Evolutionary conservation across 2,888 invertebrate genomes (phyloP), one percentile per base, ranked within the genome.

Genomic region (Toxonevra muliebris): DNA sequence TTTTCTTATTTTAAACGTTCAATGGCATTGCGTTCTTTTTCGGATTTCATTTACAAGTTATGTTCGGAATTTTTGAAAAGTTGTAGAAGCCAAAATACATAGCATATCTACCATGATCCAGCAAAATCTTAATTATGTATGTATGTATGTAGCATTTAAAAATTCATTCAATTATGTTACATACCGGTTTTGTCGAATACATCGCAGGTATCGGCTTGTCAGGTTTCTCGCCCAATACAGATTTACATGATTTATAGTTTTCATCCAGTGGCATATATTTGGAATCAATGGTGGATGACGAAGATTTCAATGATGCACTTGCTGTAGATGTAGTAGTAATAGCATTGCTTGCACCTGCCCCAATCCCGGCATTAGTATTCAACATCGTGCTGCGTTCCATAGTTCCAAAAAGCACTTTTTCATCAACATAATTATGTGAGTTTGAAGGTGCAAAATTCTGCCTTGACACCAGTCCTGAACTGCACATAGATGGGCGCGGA

Each of bases 161-260:
- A 30, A 30, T 30, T 30, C n/a, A 30, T 30, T n/a, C n/a, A n/a
- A 30, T 30, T 30, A 2, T 30, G 30, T 30, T 30, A 30, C 30
- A 30, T 30, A 30, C 30, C 30, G 30, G 30, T 30, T 30, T 30
- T 30, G 30, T 30, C 30, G 30, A 30, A 30, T 30, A 30, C n/a
- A n/a, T n/a, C n/a, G n/a, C n/a, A n/a, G n/a, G n/a, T n/a, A 30
- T 45, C 55, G 19, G 50, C 42, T 19, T n/a, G n/a, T 65, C 65
- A 50, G 58, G 58, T 52, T 65, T 65, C 20, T 65, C 65, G 20
- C 79, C 80, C 73, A 80, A 73, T 70, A 81, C 74, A 61, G 79
- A 78, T 75, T 79, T 79, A 71, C 78, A 79, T 62, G 81, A 77
- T 73, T 77, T 79, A 70, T 79, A 81, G 66, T 77, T 77, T 71